Evolutionary conservation across 2,888 invertebrate species (phyloP).

Genomic region (Limnephilus lunatus): DNA sequence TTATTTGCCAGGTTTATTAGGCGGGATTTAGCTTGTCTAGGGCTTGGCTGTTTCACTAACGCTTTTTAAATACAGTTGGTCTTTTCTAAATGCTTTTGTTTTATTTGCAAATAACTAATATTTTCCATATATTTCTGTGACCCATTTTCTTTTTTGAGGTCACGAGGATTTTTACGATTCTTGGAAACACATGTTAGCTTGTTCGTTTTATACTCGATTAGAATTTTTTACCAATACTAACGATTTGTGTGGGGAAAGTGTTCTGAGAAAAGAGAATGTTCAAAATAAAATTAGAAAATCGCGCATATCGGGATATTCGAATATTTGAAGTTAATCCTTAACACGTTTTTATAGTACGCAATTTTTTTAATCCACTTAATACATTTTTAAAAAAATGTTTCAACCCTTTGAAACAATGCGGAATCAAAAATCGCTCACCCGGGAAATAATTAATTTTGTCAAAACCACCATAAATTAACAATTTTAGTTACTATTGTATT

Average conservation of each 20-base stretch:
- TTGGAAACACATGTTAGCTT: background rate
- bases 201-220: background rate
- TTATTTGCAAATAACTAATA: background rate
- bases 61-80: background rate
- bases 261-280: background rate
- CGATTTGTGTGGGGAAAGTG: background rate
- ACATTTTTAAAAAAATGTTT: background rate
- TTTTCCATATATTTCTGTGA: background rate
- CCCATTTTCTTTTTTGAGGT: background rate
- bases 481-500: too few relatives aligned
- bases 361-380: too few relatives aligned
- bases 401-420: too few relatives aligned
- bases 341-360: too few relatives aligned
- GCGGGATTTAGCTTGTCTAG: background rate
- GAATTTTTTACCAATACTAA: background rate
- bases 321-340: too few relatives aligned
- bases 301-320: too few relatives aligned
- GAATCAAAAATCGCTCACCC: too few relatives aligned
- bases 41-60: background rate
- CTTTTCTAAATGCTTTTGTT: background rate
- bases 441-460: too few relatives aligned
- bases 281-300: too few relatives aligned
- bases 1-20: slow-evolving; percentile 2
- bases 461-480: too few relatives aligned
- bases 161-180: too few relatives aligned